Conservation (phyloP, 2,888 invertebrate genomes). For the Portevinia maculata region DNA sequence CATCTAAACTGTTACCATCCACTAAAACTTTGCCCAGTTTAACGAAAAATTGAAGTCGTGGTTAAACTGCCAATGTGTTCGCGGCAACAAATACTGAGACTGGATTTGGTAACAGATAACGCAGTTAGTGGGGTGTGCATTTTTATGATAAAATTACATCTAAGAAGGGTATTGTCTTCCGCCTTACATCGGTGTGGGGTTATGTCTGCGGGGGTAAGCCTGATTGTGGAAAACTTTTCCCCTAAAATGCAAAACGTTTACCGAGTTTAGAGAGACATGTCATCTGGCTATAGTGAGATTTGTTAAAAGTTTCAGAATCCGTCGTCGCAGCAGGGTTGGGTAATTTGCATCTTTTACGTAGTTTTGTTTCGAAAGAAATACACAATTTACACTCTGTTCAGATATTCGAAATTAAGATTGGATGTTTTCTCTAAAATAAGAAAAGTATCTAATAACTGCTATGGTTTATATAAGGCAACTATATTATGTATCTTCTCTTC, state of each 20-base stretch:
- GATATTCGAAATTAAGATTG: too few species aligned
- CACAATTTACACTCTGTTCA: too few species aligned
- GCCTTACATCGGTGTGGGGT: background rate
- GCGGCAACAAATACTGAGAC: slow-evolving; percentile 20
- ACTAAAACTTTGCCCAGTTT: slow-evolving; percentile 57
- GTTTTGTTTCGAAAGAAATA: slow-evolving; percentile 53
- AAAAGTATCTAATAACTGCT: too few species aligned
- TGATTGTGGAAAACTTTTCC: slow-evolving; percentile 56
- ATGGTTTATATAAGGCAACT: too few species aligned
- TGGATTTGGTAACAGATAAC: slow-evolving; percentile 36
- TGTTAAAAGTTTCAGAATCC: slow-evolving; percentile 39
- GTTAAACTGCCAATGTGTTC: slow-evolving; percentile 56
- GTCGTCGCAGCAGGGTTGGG: slow-evolving; percentile 14
- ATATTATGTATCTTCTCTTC: too few species aligned
- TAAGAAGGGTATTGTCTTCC: background rate
- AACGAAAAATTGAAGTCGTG: slow-evolving; percentile 66
- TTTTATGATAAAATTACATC: slow-evolving; percentile 30
- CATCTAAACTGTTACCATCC: slow-evolving; percentile 51
- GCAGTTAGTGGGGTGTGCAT: slow-evolving; percentile 17
- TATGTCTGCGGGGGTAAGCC: background rate
- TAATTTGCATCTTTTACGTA: slow-evolving; percentile 56
- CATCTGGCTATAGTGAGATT: slow-evolving; percentile 59
- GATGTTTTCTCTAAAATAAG: too few species aligned
- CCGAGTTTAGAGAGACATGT: slow-evolving; percentile 41
- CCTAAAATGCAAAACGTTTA: slow-evolving; percentile 64